A percentile compares a stretch with the other conserved stretches of the same genome.
phyloP scores from a whole-genome alignment of 2,888 invertebrate species.

The Rhaphigaster nebulosa region DNA sequence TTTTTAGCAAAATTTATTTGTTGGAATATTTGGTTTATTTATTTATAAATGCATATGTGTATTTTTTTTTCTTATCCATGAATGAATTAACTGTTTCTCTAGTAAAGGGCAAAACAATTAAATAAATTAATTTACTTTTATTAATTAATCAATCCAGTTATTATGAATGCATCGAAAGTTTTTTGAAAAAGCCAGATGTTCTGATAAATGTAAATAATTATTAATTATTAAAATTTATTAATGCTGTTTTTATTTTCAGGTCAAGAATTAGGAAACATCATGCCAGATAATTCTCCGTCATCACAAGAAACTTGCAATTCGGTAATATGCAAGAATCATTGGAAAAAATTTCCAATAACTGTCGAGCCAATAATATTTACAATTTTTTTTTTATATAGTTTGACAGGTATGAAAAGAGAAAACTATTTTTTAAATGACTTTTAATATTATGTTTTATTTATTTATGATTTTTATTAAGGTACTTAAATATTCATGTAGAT shows the following conservation, averaged over 20 bases:
- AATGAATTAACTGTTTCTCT: neutral
- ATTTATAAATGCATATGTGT: no score
- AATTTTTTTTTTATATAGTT: slow-evolving; percentile 42
- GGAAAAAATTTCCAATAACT: slow-evolving; percentile 43
- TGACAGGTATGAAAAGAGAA: slow-evolving; percentile 16
- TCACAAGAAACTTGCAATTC: neutral
- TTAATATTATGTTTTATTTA: slow-evolving; percentile 1
- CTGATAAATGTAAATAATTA: neutral
- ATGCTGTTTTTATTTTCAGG: neutral
- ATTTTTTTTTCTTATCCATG: neutral
- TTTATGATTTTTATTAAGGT: neutral
- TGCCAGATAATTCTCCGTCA: neutral
- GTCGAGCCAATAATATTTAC: slow-evolving; percentile 56
- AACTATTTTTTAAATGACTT: neutral
- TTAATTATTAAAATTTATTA: no score
- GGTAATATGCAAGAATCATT: neutral
- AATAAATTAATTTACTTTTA: no score
- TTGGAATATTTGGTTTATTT: no score
- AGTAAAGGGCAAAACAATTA: neutral
- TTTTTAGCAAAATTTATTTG: no score
- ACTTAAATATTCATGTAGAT: slow-evolving; percentile 47
- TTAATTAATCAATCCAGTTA: no score
- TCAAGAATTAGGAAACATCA: neutral
- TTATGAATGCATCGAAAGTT: neutral
- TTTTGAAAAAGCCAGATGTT: neutral